Evolutionary conservation across 2,888 invertebrate species (phyloP).

Genomic region (Gymnosoma rotundatum): DNA sequence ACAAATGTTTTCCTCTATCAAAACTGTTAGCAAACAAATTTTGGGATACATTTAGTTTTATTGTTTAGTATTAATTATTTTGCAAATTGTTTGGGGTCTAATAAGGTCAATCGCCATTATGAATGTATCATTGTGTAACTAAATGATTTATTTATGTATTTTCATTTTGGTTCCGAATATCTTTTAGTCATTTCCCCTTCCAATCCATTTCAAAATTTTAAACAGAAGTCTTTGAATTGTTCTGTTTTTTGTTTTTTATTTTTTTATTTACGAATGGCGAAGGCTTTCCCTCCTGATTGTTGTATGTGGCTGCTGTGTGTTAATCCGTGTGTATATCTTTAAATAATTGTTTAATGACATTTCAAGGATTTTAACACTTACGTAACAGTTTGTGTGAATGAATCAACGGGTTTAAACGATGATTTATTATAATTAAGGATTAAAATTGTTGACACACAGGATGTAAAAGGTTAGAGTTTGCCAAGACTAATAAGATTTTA

Average conservation of each 20-base stretch:
- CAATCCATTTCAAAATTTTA: no score
- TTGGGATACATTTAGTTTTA: no score
- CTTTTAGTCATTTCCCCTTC: no score
- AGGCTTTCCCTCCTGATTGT: neutral
- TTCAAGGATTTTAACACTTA: conserved; percentile 18
- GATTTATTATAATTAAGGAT: conserved; percentile 17
- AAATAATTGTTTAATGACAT: neutral
- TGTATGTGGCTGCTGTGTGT: neutral
- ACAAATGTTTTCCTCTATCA: no score
- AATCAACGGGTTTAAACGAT: neutral
- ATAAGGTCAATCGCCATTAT: conserved; percentile 25
- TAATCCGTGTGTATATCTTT: neutral
- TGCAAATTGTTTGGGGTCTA: conserved; percentile 2
- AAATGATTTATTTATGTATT: conserved; percentile 31
- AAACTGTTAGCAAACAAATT: no score
- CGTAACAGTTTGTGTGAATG: neutral
- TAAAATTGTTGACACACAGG: conserved; percentile 1
- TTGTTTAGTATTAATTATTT: neutral
- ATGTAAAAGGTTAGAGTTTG: neutral
- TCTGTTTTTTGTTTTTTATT: no score
- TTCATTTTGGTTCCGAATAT: neutral
- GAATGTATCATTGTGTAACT: conserved; percentile 4
- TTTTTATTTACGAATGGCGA: no score
- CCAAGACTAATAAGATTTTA: neutral
- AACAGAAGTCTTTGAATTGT: no score